Evolutionary conservation across 2,888 invertebrate species (phyloP), one percentile per base, ranked within the genome.

Genomic region (Serripes groenlandicus): DNA sequence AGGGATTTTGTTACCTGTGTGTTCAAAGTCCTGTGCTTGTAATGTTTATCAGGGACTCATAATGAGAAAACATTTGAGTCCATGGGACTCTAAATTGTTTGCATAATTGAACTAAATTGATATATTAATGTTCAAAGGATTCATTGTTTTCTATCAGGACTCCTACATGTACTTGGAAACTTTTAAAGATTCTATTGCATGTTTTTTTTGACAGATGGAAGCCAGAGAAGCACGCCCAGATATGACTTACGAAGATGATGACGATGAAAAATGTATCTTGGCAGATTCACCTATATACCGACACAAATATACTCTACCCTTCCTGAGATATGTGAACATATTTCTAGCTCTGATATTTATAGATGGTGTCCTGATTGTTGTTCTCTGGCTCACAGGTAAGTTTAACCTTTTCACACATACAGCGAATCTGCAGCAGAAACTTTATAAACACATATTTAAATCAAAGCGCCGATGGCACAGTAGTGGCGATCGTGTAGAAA

Each of bases 331-430:
- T 72, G 78, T 85, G 54, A 92, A 90, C 76, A 64, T 92, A n/a
- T 81, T 90, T 18, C 75, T 90, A 11, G 34, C 75, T 0, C 11
- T 92, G 3, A 71, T 92, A 5, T 87, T 92, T 70, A 42, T 92
- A n/a, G 92, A 93, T 88, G 91, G 88, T 7, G 76, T 92, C 7
- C 68, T 89, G 0, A 89, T 91, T 23, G 64, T 90, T 15, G 82
- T 88, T 3, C 77, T 93, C 32, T 93, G 93, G 93, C 82, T 92
- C 0, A 88, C 91, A 81, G 92, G 93, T 93, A 82, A 86, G 34
- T 54, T 21, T 7, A 4, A 21, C 23, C 18, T 54, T 54, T 54
- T 54, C 54, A 4, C 54, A 21, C 4, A 5, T 54, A 21, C 4
- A 4, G 9, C n/a, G n/a, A 54, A n/a, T n/a, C 9, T 11, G 18